Conservation (phyloP, 2,113 vertebrate species). For the Daboia siamensis region DNA sequence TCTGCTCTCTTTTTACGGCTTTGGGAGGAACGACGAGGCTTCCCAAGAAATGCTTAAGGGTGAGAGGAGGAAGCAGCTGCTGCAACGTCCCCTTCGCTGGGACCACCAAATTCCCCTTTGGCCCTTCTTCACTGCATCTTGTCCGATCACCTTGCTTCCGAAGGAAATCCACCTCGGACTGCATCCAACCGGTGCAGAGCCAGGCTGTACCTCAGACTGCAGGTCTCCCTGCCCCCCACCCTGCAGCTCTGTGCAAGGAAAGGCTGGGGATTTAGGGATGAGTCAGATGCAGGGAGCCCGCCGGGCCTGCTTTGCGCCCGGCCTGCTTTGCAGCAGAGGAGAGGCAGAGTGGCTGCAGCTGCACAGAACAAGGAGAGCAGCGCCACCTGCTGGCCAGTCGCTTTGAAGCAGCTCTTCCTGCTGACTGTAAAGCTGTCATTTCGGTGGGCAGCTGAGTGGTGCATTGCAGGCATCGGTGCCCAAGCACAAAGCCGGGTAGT, state of each 20-base stretch:
- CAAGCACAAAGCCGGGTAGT: background rate
- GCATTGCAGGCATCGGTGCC: conserved; percentile 40
- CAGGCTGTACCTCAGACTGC: background rate
- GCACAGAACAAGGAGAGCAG: background rate
- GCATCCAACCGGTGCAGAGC: background rate
- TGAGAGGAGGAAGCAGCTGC: background rate
- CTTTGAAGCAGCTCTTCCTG: fast-evolving
- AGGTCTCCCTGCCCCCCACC: background rate
- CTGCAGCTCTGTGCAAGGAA: background rate
- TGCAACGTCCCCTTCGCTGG: background rate
- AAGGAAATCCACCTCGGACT: background rate
- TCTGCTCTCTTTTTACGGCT: fast-evolving
- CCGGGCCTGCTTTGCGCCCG: background rate
- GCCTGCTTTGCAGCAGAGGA: background rate
- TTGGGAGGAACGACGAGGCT: fast-evolving
- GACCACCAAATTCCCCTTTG: background rate
- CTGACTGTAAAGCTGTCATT: background rate
- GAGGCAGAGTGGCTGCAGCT: background rate
- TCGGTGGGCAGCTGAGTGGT: background rate
- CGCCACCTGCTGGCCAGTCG: conserved; percentile 12
- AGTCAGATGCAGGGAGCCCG: fast-evolving
- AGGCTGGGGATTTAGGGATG: background rate
- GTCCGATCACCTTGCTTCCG: background rate
- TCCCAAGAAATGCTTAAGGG: background rate
- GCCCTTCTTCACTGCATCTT: background rate